Conservation (phyloP, 2,888 invertebrate genomes). For the Eupeodes latifasciatus region DNA sequence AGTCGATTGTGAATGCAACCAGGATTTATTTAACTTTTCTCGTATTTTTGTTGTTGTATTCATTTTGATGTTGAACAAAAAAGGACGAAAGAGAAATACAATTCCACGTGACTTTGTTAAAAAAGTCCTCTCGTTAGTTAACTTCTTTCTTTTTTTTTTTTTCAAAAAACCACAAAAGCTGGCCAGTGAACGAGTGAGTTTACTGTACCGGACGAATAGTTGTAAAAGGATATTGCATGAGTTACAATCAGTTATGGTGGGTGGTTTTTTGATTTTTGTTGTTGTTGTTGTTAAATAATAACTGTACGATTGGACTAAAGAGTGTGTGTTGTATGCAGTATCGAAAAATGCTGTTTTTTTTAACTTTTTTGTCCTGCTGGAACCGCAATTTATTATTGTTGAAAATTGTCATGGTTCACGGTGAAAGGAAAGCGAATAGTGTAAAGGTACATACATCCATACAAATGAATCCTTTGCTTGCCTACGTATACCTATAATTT, state of each 20-base stretch:
- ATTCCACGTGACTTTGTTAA: constrained; percentile 50
- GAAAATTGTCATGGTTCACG: constrained; percentile 69
- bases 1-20: constrained; percentile 36
- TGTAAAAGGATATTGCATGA: constrained; percentile 61
- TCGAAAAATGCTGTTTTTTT: constrained; percentile 29
- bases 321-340: constrained; percentile 27
- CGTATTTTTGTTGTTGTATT: neutral
- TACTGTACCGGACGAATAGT: constrained; percentile 54
- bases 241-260: constrained; percentile 49
- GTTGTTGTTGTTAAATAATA: constrained; percentile 30
- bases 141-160: constrained; percentile 34
- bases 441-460: too few species aligned
- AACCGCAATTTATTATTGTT: constrained; percentile 52
- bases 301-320: constrained; percentile 8
- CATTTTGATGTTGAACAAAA: constrained; percentile 11
- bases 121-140: constrained; percentile 60
- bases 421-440: constrained; percentile 41
- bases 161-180: neutral
- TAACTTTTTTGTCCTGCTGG: neutral
- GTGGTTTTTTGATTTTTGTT: too few species aligned
- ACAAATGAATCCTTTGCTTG: neutral
- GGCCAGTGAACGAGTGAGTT: constrained; percentile 10
- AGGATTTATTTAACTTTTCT: constrained; percentile 20
- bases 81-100: constrained; percentile 1
- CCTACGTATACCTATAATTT: neutral